Conservation (phyloP, 2,113 vertebrate genomes). For the Oryzias melastigma region DNA sequence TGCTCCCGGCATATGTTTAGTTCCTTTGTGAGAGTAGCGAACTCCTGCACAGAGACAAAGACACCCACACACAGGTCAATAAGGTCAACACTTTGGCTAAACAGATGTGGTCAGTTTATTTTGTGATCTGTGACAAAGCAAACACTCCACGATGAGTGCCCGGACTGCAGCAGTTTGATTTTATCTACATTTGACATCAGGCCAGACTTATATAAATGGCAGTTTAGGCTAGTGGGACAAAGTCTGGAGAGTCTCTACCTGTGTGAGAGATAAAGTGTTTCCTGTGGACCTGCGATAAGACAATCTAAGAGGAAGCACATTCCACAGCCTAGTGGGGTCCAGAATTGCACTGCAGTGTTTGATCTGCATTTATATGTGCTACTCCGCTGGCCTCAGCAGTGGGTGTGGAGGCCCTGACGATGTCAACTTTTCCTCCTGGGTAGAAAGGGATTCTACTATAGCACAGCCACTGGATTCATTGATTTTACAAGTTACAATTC, state of each 20-base stretch:
- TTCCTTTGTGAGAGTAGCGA: conserved; percentile 94
- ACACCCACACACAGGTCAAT: conserved; percentile 40
- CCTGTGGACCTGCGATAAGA: conserved; percentile 31
- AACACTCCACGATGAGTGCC: conserved; percentile 4
- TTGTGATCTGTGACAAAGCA: conserved; percentile 11
- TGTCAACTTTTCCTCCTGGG: no score
- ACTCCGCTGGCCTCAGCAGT: conserved; percentile 9
- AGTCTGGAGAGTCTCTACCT: conserved; percentile 1
- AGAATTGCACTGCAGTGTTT: conserved; percentile 15
- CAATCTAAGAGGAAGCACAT: conserved; percentile 20
- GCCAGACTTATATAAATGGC: conserved; percentile 15
- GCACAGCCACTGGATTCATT: no score
- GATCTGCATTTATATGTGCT: conserved; percentile 23
- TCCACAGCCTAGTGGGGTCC: conserved; percentile 7
- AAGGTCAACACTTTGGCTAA: background rate
- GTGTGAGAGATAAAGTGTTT: conserved; percentile 14
- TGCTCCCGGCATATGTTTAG: conserved; percentile 93
- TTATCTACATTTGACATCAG: conserved; percentile 22
- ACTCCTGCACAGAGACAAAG: conserved; percentile 82
- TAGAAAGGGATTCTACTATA: no score
- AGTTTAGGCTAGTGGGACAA: conserved; percentile 2
- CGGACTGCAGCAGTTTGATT: background rate
- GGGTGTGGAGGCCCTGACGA: no score
- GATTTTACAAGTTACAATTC: no score
- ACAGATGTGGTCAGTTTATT: conserved; percentile 1